Percentiles rank a stretch among this genome's conserved stretches.
Conservation (phyloP, 2,888 invertebrate genomes). For the Conistra vaccinii region DNA sequence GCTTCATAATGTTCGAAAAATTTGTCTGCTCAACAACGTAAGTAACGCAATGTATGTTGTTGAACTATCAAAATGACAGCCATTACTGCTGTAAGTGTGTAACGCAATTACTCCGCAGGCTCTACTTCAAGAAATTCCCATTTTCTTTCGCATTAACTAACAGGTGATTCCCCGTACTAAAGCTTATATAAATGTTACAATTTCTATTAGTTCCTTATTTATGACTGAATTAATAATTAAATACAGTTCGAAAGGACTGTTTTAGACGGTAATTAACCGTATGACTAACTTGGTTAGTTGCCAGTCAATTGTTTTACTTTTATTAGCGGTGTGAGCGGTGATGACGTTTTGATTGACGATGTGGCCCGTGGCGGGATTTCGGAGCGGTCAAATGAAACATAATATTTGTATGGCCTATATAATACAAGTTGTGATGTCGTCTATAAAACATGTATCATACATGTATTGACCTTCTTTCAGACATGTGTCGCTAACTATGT, state of each 20-base stretch:
- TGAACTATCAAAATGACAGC: no score
- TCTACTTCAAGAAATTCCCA: slow-evolving; percentile 1
- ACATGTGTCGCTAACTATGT: neutral
- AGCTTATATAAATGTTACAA: neutral
- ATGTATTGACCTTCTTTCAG: neutral
- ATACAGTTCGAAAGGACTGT: neutral
- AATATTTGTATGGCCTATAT: neutral
- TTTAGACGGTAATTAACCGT: slow-evolving; percentile 22
- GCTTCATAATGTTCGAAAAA: no score
- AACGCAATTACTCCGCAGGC: no score
- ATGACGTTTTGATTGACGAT: neutral
- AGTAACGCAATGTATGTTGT: no score
- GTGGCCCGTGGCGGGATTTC: slow-evolving; percentile 19
- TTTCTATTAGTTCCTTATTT: slow-evolving; percentile 5
- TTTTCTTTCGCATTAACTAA: neutral
- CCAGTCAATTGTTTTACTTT: neutral
- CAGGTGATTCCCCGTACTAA: slow-evolving; percentile 21
- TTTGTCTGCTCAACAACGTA: no score
- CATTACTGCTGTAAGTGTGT: no score
- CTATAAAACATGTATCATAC: no score
- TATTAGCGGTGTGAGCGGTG: neutral
- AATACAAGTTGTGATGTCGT: neutral
- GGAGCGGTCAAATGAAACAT: neutral
- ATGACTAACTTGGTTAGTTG: slow-evolving; percentile 19
- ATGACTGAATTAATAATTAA: neutral